Percentiles rank a stretch among this genome's conserved stretches.
Evolutionary conservation across 1,140 invertebrate genomes (phyloP).

Genomic region (Meloidogyne floridensis): DNA sequence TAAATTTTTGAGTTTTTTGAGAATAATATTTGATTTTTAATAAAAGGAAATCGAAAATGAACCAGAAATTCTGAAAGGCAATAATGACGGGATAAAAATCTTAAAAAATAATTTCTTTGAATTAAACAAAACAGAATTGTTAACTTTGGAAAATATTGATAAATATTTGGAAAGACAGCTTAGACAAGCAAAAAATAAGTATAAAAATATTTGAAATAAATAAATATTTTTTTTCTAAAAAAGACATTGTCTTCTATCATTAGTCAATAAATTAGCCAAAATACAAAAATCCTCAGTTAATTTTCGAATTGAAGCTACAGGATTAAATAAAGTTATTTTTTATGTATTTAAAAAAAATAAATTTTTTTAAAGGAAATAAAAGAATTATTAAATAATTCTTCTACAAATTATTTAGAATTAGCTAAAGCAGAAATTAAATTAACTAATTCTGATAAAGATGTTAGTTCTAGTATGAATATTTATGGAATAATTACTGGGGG

Average conservation of each 20-base stretch:
- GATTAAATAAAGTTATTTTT: not conserved
- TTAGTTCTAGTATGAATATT: not conserved
- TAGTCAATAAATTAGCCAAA: not conserved
- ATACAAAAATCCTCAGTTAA: not conserved
- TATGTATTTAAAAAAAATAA: not conserved
- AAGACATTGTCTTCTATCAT: not conserved
- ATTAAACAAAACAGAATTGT: not conserved
- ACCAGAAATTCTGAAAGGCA: not conserved
- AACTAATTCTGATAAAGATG: not conserved
- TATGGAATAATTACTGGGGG: not conserved
- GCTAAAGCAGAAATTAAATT: not conserved
- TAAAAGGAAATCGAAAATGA: not conserved
- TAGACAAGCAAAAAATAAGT: not conserved
- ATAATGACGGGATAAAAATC: not conserved
- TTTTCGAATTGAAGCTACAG: not conserved
- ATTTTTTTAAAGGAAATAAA: not conserved
- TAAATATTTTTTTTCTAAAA: not conserved
- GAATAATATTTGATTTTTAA: not conserved
- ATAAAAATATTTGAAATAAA: not conserved
- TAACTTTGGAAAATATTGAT: not conserved
- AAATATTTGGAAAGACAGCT: not conserved
- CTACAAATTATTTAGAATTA: not conserved
- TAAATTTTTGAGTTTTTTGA: not conserved
- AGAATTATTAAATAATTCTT: not conserved
- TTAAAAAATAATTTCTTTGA: not conserved